phyloP scores from a whole-genome alignment of 2,888 invertebrate genomes.

The Ochropacha duplaris region DNA sequence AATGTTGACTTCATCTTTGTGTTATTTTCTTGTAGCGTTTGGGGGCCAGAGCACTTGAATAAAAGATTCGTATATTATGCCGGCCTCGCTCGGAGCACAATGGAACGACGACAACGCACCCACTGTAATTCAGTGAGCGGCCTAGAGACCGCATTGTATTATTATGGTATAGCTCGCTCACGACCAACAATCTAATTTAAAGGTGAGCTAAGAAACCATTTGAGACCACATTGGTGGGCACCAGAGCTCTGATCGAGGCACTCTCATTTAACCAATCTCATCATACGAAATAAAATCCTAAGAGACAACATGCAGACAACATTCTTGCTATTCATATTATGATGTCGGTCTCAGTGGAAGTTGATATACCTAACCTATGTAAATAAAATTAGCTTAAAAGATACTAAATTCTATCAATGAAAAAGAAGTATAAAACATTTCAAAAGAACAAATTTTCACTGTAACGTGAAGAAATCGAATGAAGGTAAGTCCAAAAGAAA shows the following conservation, averaged over 20 bases:
- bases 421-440: no score
- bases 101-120: slow-evolving; percentile 69
- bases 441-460: slow-evolving; percentile 31
- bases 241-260: not conserved
- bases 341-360: not conserved
- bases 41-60: slow-evolving; percentile 75
- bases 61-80: slow-evolving; percentile 80
- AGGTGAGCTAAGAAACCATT: slow-evolving; percentile 34
- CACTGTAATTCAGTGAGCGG: slow-evolving; percentile 67
- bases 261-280: slow-evolving; percentile 1
- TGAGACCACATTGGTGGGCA: slow-evolving; percentile 11
- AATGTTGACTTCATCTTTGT: slow-evolving; percentile 71
- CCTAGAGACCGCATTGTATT: slow-evolving; percentile 64
- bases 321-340: not conserved
- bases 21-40: slow-evolving; percentile 73
- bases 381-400: no score
- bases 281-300: not conserved
- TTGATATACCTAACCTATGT: no score
- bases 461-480: slow-evolving; percentile 36
- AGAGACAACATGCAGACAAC: not conserved
- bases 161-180: slow-evolving; percentile 47
- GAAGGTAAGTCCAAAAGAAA: slow-evolving; percentile 36
- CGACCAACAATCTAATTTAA: slow-evolving; percentile 54
- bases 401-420: no score
- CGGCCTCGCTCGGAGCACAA: slow-evolving; percentile 62